Conservation (phyloP, 1,140 invertebrate species). For the Onthophagus taurus region DNA sequence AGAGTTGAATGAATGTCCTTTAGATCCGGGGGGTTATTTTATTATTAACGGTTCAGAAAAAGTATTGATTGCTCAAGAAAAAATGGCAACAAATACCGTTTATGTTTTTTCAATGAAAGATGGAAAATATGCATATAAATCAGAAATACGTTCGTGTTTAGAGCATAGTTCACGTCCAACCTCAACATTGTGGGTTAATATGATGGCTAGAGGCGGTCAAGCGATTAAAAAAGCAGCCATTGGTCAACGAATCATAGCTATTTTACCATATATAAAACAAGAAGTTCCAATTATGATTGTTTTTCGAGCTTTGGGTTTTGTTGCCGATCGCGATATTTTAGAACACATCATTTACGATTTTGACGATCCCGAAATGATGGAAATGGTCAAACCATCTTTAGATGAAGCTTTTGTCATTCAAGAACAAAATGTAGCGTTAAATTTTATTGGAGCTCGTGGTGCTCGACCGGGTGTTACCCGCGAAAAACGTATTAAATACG, state of each 20-base stretch:
- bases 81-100: slow-evolving; percentile 99
- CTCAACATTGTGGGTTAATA: slow-evolving; percentile 97
- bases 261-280: slow-evolving; percentile 97
- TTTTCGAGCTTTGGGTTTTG: slow-evolving; percentile 93
- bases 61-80: slow-evolving; percentile 96
- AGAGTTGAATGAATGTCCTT: slow-evolving; percentile 96
- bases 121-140: slow-evolving; percentile 95
- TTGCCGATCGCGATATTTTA: slow-evolving; percentile 95
- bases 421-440: slow-evolving; percentile 96
- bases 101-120: slow-evolving; percentile 99
- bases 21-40: slow-evolving; percentile 96
- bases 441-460: slow-evolving; percentile 95
- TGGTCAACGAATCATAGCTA: slow-evolving; percentile 95
- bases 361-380: slow-evolving; percentile 99
- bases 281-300: slow-evolving; percentile 99
- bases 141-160: slow-evolving; percentile 91
- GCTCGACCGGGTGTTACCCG: slow-evolving; percentile 95
- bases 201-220: slow-evolving; percentile 94
- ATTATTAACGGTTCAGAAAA: slow-evolving; percentile 96
- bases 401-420: slow-evolving; percentile 99
- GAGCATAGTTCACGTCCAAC: slow-evolving; percentile 91
- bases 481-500: slow-evolving; percentile 98
- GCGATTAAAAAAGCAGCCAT: slow-evolving; percentile 95
- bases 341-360: slow-evolving; percentile 99
- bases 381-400: slow-evolving; percentile 98